A percentile compares a stretch with the other conserved stretches of the same genome.
phyloP scores from a whole-genome alignment of 2,113 vertebrate species.

The Crotalus viridis region DNA sequence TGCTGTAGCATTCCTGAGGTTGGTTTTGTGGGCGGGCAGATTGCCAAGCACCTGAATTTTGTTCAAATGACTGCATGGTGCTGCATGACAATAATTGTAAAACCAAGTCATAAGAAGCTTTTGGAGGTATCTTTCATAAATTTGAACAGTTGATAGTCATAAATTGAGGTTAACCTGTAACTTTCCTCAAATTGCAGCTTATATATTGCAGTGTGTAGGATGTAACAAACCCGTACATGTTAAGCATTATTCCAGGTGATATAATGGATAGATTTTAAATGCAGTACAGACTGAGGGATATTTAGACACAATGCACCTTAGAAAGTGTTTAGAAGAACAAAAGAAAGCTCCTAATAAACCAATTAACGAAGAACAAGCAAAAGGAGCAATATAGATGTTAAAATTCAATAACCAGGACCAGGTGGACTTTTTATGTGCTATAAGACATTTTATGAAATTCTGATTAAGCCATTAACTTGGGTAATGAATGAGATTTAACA shows the following conservation, averaged over 20 bases:
- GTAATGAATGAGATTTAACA: background rate
- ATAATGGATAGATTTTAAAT: background rate
- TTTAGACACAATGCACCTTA: background rate
- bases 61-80: background rate
- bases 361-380: background rate
- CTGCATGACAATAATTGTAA: background rate
- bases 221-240: background rate
- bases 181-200: background rate
- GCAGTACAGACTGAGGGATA: background rate
- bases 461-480: background rate
- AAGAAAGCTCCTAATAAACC: background rate
- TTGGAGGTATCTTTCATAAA: background rate
- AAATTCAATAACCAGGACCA: background rate
- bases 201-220: background rate
- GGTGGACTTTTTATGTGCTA: background rate
- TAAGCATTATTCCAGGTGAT: background rate
- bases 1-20: background rate
- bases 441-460: background rate
- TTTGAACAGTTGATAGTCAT: background rate
- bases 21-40: background rate
- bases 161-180: background rate
- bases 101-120: background rate
- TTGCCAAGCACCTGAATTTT: background rate
- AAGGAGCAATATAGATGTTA: background rate
- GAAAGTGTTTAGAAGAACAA: background rate